Base-by-base conservation (phyloP, 2,113 vertebrate genomes). In the Boleophthalmus pectinirostris region DNA sequence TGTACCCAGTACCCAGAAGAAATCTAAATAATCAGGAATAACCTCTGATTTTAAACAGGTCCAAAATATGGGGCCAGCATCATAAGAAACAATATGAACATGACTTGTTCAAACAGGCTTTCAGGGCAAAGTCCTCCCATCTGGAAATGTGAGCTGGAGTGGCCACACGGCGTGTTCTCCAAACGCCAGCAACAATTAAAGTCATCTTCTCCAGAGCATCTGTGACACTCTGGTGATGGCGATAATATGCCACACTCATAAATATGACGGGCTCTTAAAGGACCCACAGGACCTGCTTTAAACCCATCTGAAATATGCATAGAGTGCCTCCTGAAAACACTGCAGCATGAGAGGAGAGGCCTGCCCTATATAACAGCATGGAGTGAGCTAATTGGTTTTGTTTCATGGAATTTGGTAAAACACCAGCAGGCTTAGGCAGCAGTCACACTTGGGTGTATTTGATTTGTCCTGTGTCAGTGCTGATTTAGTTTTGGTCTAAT, bases 261-360 rank as follows among this genome's bases (percentile, higher is more conserved):
- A 89, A 89, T 91, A 89, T 82, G 86, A 88, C 70, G 79, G 72
- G 74, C 88, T 87, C 68, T 89, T 90, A 87, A 88, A 80, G 73
- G 82, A 85, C 81, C 85, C 89, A 87, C 83, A 88, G 86, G 87
- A 87, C 69, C 14, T 49, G 75, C 72, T 82, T 89, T 89, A 86
- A 89, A 87, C 80, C 81, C 71, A 75, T 81, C 80, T 91, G 74
- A 89, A 90, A 91, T 87, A 91, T 91, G 86, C 82, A 91, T 84
- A 81, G 69, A 78, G 76, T 74, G 63, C 67, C 51, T 43, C 25
- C 53, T 24, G 49, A 64, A 72, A 64, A 72, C 43, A 49, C n/a
- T 74, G 35, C 51, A 21, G 57, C 69, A 65, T 56, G 38, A 57
- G 33, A 47, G 66, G 65, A 74, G 54, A 74, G 54, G 60, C 69